phyloP scores from a whole-genome alignment of 2,888 invertebrate species.

The Himalopsyche tibetana region DNA sequence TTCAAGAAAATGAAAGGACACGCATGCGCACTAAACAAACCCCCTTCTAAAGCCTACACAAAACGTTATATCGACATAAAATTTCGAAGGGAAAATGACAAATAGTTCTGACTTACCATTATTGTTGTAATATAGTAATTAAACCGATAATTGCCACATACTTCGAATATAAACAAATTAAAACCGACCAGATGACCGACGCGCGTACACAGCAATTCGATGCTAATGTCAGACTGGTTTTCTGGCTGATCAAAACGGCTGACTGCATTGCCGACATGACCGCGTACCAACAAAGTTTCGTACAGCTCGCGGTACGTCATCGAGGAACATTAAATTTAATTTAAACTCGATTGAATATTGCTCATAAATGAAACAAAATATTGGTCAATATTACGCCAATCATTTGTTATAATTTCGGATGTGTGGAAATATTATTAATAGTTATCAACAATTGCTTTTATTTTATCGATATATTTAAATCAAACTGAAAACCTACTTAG shows the following conservation, averaged over 20 bases:
- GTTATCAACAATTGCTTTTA: too few relatives aligned
- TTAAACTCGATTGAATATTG: too few relatives aligned
- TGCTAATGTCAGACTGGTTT: slow-evolving; percentile 60
- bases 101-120: slow-evolving; percentile 46
- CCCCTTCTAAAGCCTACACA: slow-evolving; percentile 14
- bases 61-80: background rate
- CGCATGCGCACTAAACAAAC: slow-evolving; percentile 52
- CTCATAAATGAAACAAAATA: too few relatives aligned
- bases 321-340: background rate
- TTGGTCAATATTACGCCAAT: too few relatives aligned
- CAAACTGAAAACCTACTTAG: too few relatives aligned
- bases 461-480: too few relatives aligned
- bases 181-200: slow-evolving; percentile 51
- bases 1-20: slow-evolving; percentile 39
- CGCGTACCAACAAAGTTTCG: slow-evolving; percentile 39
- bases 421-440: too few relatives aligned
- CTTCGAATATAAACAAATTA: slow-evolving; percentile 48
- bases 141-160: slow-evolving; percentile 50
- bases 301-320: slow-evolving; percentile 12
- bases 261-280: slow-evolving; percentile 57
- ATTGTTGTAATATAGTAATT: slow-evolving; percentile 52
- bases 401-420: too few relatives aligned
- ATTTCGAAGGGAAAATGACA: background rate
- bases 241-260: slow-evolving; percentile 47
- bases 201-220: slow-evolving; percentile 51